A percentile compares a stretch with the other conserved stretches of the same genome.
phyloP scores from a whole-genome alignment of 1,140 invertebrate species.

The Probaryconus sp. region DNA sequence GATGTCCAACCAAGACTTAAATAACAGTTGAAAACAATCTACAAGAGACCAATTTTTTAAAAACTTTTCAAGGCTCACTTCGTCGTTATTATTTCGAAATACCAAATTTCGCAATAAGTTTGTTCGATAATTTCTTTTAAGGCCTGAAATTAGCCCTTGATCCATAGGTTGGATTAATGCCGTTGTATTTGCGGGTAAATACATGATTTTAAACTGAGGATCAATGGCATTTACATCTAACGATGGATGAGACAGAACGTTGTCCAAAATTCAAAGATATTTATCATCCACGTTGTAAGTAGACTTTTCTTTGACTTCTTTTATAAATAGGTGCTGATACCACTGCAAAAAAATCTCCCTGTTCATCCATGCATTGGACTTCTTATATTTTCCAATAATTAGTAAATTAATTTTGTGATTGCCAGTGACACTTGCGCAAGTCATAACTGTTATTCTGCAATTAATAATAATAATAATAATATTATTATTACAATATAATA shows the following conservation, averaged over 20 bases:
- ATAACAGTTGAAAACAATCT: not conserved
- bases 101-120: not conserved
- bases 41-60: not conserved
- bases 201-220: not conserved
- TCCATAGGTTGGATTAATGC: not conserved
- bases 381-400: too few relatives aligned
- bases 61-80: not conserved
- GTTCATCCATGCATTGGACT: constrained; percentile 1
- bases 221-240: not conserved
- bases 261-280: not conserved
- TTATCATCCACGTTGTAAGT: not conserved
- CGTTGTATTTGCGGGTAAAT: not conserved
- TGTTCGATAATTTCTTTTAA: not conserved
- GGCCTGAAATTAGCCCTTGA: not conserved
- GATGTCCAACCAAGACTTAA: not conserved
- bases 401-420: too few relatives aligned
- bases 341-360: not conserved
- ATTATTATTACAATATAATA: too few relatives aligned
- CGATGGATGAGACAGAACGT: not conserved
- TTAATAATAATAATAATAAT: too few relatives aligned
- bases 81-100: not conserved
- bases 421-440: too few relatives aligned
- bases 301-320: not conserved
- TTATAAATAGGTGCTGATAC: not conserved
- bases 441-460: too few relatives aligned